phyloP scores from a whole-genome alignment of 2,113 vertebrate species.

The Carollia perspicillata region DNA sequence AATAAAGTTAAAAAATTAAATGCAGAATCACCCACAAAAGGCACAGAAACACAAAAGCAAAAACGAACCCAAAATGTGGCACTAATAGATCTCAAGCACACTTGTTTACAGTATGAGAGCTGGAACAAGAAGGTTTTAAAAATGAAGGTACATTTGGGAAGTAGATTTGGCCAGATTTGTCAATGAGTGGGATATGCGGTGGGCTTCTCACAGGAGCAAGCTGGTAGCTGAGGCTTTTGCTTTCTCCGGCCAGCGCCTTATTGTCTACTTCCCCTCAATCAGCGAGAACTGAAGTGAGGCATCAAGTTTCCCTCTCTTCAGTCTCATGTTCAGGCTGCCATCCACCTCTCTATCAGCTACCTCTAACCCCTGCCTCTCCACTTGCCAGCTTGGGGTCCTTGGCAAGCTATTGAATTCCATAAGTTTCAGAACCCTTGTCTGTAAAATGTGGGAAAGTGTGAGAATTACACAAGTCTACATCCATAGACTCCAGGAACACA shows the following conservation, averaged over 20 bases:
- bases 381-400: background rate
- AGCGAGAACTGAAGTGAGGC: background rate
- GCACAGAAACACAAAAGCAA: too few species aligned
- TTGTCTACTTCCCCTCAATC: background rate
- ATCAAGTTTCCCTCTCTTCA: background rate
- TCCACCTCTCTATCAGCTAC: background rate
- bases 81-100: too few species aligned
- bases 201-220: background rate
- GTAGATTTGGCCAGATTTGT: too few species aligned
- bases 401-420: background rate
- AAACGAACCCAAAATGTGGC: too few species aligned
- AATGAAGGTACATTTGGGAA: background rate
- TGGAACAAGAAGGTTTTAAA: too few species aligned
- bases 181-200: rapidly evolving
- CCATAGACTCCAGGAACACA: background rate
- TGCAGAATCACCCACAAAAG: too few species aligned
- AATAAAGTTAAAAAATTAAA: too few species aligned
- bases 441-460: background rate
- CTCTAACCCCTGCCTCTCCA: background rate
- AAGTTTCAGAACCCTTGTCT: background rate
- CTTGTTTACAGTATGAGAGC: too few species aligned
- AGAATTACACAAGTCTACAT: background rate
- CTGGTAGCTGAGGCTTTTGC: background rate
- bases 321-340: background rate
- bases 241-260: background rate